A percentile compares a stretch with the other conserved stretches of the same genome.
Conservation (phyloP, 2,888 invertebrate species). For the Diaphora mendica region DNA sequence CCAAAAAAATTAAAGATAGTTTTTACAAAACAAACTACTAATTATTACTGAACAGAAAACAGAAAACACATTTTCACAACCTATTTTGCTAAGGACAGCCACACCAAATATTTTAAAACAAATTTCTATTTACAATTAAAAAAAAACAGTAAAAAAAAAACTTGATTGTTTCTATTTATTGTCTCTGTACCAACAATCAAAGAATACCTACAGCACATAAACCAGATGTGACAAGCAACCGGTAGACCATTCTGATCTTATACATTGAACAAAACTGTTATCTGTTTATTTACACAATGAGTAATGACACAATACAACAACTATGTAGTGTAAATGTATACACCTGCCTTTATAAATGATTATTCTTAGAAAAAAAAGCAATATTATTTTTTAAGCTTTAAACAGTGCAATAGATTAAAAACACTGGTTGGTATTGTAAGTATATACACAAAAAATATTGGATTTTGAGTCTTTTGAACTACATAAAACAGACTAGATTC, state of each 20-base stretch:
- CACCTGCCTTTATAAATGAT: neutral
- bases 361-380: neutral
- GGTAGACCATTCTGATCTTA: neutral
- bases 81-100: neutral
- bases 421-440: too few relatives aligned
- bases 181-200: neutral
- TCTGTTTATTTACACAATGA: neutral
- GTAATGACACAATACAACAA: neutral
- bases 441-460: too few relatives aligned
- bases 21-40: neutral
- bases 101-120: neutral
- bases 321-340: neutral
- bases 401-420: neutral
- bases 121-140: neutral
- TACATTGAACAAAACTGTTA: neutral
- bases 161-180: neutral
- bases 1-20: neutral
- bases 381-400: neutral
- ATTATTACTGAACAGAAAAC: neutral
- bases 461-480: neutral
- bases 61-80: neutral
- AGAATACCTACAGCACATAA: neutral
- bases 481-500: neutral
- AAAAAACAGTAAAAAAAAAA: neutral
- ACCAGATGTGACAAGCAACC: neutral